A percentile compares a stretch with the other conserved stretches of the same genome.
Evolutionary conservation across 2,888 invertebrate genomes (phyloP).

Genomic region (Gastrophysa polygoni): DNA sequence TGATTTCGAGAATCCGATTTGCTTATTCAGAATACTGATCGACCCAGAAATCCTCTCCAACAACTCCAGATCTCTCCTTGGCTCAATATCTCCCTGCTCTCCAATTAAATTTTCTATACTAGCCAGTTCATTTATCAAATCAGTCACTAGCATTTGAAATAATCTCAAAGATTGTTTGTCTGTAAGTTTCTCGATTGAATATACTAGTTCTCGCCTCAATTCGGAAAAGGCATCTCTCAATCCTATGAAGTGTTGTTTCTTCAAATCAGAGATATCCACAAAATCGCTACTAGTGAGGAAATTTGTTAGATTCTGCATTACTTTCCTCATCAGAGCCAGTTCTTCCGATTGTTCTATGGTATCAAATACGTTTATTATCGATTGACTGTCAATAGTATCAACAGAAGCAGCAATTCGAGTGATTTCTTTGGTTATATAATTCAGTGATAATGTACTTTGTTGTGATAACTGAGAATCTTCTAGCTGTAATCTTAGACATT

Average conservation of each 20-base stretch:
- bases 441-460: conserved; percentile 32
- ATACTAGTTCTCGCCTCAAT: conserved; percentile 29
- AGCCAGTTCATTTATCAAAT: background rate
- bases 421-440: conserved; percentile 21
- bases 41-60: conserved; percentile 26
- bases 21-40: background rate
- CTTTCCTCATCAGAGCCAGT: too few relatives aligned
- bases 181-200: conserved; percentile 7
- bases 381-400: too few relatives aligned
- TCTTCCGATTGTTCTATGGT: too few relatives aligned
- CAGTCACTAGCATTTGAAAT: conserved; percentile 15
- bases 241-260: conserved; percentile 30
- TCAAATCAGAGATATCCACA: conserved; percentile 30
- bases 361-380: too few relatives aligned
- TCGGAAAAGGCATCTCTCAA: conserved; percentile 29
- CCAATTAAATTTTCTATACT: conserved; percentile 2
- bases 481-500: conserved; percentile 23
- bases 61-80: conserved; percentile 21
- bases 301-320: too few relatives aligned
- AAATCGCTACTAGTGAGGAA: too few relatives aligned
- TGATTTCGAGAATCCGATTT: background rate
- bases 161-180: conserved; percentile 23
- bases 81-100: background rate
- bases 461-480: conserved; percentile 23
- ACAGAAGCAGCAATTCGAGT: conserved; percentile 10